Conservation (phyloP, 2,797 vertebrate genomes). For the Ispidina picta region DNA sequence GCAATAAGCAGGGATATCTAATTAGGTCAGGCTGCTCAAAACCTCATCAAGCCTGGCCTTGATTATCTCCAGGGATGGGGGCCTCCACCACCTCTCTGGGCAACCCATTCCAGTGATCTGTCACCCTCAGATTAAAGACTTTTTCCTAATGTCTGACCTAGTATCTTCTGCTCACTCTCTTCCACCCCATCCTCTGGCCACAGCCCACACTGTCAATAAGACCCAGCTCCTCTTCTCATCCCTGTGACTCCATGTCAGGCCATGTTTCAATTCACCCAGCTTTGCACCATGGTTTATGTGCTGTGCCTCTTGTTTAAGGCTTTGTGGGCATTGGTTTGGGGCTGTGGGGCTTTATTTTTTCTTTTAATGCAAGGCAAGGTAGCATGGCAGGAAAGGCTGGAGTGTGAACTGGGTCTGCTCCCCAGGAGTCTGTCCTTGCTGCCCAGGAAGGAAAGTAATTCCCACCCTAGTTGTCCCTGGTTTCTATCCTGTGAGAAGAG, state of each 20-base stretch:
- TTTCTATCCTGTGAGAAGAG: background rate
- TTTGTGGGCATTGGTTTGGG: background rate
- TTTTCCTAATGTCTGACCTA: too few species aligned
- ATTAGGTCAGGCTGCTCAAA: too few species aligned
- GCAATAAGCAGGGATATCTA: too few species aligned
- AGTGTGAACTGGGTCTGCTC: background rate
- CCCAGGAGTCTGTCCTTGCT: background rate
- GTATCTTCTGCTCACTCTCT: background rate
- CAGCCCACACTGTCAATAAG: fast-evolving
- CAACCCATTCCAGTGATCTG: too few species aligned
- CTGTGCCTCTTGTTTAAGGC: background rate
- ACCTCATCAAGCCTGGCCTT: too few species aligned
- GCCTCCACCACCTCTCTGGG: too few species aligned
- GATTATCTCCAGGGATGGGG: too few species aligned
- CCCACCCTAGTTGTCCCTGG: background rate
- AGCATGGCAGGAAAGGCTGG: background rate
- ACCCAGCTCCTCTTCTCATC: background rate
- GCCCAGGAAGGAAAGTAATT: background rate
- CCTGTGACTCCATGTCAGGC: fast-evolving
- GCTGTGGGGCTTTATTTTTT: background rate
- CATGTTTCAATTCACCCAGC: too few species aligned
- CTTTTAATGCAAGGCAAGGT: background rate
- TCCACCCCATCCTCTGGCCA: background rate
- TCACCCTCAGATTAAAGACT: too few species aligned
- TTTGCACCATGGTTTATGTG: background rate